Percentiles rank a stretch among this genome's conserved stretches.
Conservation (phyloP, 2,797 vertebrate species). For the Microtus agrestis region DNA sequence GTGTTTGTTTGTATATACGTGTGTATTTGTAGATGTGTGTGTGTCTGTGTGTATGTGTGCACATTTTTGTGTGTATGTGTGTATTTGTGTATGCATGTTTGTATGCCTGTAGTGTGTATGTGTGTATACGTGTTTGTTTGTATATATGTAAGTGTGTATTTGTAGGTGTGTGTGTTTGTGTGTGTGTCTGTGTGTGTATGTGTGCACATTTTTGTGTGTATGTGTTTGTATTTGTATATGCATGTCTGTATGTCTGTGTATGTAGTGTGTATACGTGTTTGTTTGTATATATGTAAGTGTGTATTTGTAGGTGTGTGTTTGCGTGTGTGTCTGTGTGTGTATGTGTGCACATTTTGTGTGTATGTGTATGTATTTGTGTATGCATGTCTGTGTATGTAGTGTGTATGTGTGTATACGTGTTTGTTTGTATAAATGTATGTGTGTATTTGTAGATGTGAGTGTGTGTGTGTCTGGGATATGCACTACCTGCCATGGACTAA, state of each 20-base stretch:
- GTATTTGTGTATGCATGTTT: background rate
- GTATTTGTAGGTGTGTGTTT: background rate
- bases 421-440: background rate
- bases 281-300: background rate
- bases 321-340: background rate
- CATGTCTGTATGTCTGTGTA: no score
- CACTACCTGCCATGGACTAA: background rate
- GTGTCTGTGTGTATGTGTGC: background rate
- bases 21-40: background rate
- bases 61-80: no score
- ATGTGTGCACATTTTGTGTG: background rate
- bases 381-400: background rate
- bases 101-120: background rate
- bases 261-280: background rate
- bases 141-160: background rate
- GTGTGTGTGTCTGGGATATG: background rate
- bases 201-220: background rate
- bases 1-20: background rate
- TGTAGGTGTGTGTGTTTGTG: background rate
- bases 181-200: background rate
- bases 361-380: background rate
- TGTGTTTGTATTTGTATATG: background rate
- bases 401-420: background rate
- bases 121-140: background rate
- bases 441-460: no score